Conservation (phyloP, 2,113 vertebrate genomes). For the Arothron firmamentum region DNA sequence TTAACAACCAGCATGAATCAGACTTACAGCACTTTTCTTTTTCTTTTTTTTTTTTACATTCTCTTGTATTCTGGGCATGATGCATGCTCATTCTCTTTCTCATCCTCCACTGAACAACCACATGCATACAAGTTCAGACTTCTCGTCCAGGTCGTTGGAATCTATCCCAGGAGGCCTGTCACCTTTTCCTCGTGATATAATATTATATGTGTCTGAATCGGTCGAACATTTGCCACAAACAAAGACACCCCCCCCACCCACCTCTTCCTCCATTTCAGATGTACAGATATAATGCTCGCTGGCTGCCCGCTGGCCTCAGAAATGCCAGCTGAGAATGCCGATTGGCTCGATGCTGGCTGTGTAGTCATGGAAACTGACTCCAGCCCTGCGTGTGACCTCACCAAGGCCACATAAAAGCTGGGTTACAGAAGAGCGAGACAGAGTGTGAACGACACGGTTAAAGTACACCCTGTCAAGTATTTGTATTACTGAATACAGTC, state of each 20-base stretch:
- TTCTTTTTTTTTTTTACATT: no score
- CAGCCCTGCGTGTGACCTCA: conserved; percentile 54
- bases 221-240: background rate
- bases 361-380: conserved; percentile 63
- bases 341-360: conserved; percentile 50
- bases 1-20: no score
- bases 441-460: conserved; percentile 20
- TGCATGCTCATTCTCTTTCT: no score
- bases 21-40: no score
- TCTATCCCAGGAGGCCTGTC: no score
- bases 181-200: no score
- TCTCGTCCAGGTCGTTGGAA: no score
- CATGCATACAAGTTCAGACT: no score
- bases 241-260: background rate
- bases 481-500: conserved; percentile 3
- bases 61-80: no score
- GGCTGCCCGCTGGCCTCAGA: conserved; percentile 41
- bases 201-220: background rate
- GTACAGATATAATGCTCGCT: conserved; percentile 49
- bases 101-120: no score
- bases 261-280: conserved; percentile 42
- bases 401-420: conserved; percentile 52
- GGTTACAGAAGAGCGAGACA: conserved; percentile 17
- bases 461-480: conserved; percentile 8
- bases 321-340: conserved; percentile 36